Conservation (phyloP, 2,797 vertebrate genomes). For the Muscicapa comitata region DNA sequence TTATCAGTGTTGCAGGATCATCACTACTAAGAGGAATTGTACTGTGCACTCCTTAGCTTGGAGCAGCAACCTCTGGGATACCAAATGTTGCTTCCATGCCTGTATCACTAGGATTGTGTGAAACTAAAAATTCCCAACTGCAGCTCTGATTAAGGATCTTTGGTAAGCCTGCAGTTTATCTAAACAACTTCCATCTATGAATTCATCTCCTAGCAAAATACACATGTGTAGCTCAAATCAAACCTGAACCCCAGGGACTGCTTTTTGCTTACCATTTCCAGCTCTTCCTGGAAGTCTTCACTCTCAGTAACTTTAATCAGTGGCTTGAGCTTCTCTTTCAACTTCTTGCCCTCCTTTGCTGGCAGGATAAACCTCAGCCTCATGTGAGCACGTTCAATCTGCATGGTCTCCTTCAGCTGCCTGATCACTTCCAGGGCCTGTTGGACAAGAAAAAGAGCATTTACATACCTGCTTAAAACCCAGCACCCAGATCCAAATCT, state of each 20-base stretch:
- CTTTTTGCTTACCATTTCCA: constrained; percentile 86
- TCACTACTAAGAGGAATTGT: neutral
- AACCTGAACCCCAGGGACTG: neutral
- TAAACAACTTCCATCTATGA: neutral
- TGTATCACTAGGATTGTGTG: neutral
- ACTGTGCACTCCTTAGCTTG: neutral
- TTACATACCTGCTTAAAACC: neutral
- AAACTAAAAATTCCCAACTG: neutral
- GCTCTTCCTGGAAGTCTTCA: constrained; percentile 87
- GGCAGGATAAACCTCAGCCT: constrained; percentile 87
- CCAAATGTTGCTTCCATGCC: neutral
- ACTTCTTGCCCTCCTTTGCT: constrained; percentile 89
- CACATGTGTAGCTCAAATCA: neutral
- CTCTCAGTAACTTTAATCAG: constrained; percentile 89
- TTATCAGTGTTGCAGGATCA: neutral
- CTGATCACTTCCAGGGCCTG: constrained; percentile 94
- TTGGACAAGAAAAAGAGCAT: neutral
- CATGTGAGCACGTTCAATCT: constrained; percentile 97
- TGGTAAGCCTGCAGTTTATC: neutral
- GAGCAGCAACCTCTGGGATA: neutral
- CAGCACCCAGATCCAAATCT: neutral
- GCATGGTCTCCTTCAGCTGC: constrained; percentile 91
- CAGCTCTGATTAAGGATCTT: neutral
- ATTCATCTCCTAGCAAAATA: neutral
- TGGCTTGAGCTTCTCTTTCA: constrained; percentile 94